phyloP scores from a whole-genome alignment of 2,888 invertebrate genomes.

The Chirona hameri region DNA sequence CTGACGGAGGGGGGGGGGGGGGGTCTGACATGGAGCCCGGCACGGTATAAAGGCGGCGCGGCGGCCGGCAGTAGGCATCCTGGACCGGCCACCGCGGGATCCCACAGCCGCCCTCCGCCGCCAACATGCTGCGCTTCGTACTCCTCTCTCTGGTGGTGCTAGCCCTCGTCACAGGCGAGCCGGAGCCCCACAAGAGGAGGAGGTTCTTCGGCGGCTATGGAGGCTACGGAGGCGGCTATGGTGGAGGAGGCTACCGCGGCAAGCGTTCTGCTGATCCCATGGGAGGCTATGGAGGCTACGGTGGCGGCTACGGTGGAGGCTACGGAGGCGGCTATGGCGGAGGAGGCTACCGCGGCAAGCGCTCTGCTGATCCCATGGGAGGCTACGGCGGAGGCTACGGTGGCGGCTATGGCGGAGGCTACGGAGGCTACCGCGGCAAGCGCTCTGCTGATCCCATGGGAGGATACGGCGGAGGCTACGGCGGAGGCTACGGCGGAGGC shows the following conservation, averaged over 20 bases:
- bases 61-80: too few species aligned
- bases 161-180: neutral
- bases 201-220: conserved; percentile 42
- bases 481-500: too few species aligned
- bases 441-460: too few species aligned
- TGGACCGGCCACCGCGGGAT: too few species aligned
- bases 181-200: neutral
- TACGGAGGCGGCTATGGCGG: conserved; percentile 36
- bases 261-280: conserved; percentile 2
- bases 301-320: conserved; percentile 32
- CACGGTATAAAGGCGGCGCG: too few species aligned
- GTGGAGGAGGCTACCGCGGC: conserved; percentile 43
- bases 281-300: conserved; percentile 33
- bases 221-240: conserved; percentile 43
- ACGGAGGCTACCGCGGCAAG: too few species aligned
- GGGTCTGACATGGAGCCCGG: too few species aligned
- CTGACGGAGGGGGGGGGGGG: too few species aligned
- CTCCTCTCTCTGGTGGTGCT: neutral
- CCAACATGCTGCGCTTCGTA: neutral
- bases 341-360: conserved; percentile 38
- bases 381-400: conserved; percentile 37
- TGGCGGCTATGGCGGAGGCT: conserved; percentile 33
- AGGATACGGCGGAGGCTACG: too few species aligned
- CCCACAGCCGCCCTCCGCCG: too few species aligned
- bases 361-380: too few species aligned